Evolutionary conservation across 2,797 vertebrate species (phyloP).

Genomic region (Pelobates cultripes): DNA sequence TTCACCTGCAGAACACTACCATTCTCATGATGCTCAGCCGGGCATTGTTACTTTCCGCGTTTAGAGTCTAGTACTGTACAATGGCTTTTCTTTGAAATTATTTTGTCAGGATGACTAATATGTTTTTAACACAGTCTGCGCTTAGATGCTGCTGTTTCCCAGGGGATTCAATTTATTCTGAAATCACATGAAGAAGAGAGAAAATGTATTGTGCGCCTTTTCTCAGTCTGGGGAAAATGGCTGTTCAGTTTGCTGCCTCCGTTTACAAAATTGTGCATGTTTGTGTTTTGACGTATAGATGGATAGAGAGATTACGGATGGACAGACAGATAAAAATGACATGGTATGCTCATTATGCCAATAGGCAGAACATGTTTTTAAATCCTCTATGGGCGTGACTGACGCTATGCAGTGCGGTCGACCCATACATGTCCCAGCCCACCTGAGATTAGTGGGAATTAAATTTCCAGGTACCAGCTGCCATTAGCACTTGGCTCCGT

Average conservation of each 20-base stretch:
- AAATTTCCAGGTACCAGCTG: no score
- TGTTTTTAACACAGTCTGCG: neutral
- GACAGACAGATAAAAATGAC: neutral
- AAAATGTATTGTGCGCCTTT: neutral
- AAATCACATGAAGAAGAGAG: neutral
- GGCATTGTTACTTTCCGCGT: neutral
- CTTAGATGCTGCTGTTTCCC: neutral
- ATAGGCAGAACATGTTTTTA: no score
- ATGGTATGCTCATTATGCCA: no score
- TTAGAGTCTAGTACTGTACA: neutral
- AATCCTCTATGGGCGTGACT: no score
- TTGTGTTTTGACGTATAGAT: no score
- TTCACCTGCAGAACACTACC: no score
- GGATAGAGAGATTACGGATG: neutral
- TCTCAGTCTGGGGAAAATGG: neutral
- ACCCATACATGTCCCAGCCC: no score
- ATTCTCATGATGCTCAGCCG: no score
- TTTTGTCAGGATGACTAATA: conserved; percentile 11
- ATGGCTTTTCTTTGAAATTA: neutral
- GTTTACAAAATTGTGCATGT: no score
- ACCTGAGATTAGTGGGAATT: no score
- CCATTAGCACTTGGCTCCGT: no score
- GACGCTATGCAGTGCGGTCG: no score
- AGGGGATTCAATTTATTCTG: neutral
- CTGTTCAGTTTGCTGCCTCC: neutral